These are phyloP conservation scores for Pygocentrus nattereri DNA, from an alignment of 2,797 vertebrate genomes.

Conservation along the genomic window DNA sequence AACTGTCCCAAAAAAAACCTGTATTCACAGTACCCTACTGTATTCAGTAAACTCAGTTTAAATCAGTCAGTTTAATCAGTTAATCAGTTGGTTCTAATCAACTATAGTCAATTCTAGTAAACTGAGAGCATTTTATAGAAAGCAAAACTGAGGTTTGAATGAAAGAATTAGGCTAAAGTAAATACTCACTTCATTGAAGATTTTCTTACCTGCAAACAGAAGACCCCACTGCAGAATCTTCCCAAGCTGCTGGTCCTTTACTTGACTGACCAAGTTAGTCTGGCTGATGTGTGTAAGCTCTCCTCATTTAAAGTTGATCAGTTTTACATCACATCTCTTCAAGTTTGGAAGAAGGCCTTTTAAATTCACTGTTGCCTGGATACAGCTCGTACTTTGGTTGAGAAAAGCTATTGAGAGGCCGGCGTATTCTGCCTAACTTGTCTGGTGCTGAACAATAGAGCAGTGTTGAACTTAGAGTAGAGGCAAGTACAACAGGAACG, in stretches of 20 bases:
- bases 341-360: slow-evolving; percentile 85
- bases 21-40: no score
- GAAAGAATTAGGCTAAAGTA: not conserved
- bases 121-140: not conserved
- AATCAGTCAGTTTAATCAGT: no score
- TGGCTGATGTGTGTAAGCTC: slow-evolving; percentile 23
- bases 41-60: no score
- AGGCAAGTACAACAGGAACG: slow-evolving; percentile 13
- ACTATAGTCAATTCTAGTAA: not conserved
- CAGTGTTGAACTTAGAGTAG: slow-evolving; percentile 25
- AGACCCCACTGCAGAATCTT: not conserved
- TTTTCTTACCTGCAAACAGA: slow-evolving; percentile 5
- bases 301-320: slow-evolving; percentile 59
- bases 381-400: slow-evolving; percentile 81
- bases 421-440: slow-evolving; percentile 60
- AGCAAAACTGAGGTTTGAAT: not conserved
- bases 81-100: not conserved
- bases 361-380: slow-evolving; percentile 92
- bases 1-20: no score
- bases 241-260: slow-evolving; percentile 2
- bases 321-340: slow-evolving; percentile 64
- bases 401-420: slow-evolving; percentile 73
- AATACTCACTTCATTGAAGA: not conserved
- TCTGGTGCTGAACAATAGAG: slow-evolving; percentile 55
- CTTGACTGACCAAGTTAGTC: slow-evolving; percentile 10